These are phyloP conservation scores for Cryptocheilus praepositus DNA, from an alignment of 2,888 invertebrate species.

Conservation along the genomic window DNA sequence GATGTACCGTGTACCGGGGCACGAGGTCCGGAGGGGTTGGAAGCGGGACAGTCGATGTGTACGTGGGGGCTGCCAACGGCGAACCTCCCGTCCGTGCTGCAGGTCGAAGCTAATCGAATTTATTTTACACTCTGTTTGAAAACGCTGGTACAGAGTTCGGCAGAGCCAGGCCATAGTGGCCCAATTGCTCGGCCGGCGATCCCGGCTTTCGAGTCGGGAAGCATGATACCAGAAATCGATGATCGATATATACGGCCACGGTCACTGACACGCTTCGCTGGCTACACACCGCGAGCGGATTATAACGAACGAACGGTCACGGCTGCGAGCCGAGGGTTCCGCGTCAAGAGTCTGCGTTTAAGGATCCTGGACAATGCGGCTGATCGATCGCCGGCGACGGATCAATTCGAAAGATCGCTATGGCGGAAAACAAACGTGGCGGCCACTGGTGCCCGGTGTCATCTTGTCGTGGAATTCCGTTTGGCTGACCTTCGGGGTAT, in stretches of 20 bases:
- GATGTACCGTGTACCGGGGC: conserved; percentile 43
- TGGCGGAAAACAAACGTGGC: too few relatives aligned
- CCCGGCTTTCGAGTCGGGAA: conserved; percentile 4
- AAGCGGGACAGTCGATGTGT: too few relatives aligned
- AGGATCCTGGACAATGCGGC: not conserved
- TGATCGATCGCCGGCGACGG: conserved; percentile 2
- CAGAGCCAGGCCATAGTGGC: conserved; percentile 5
- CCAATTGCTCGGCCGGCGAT: conserved; percentile 12
- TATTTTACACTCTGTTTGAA: conserved; percentile 57
- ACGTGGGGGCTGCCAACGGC: too few relatives aligned
- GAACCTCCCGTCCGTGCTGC: not conserved
- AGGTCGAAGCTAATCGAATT: conserved; percentile 52
- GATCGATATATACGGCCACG: conserved; percentile 15
- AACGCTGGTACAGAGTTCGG: conserved; percentile 41
- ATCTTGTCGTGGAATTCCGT: too few relatives aligned
- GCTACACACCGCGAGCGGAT: conserved; percentile 39
- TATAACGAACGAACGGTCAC: conserved; percentile 46
- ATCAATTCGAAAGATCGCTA: too few relatives aligned
- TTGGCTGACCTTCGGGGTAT: too few relatives aligned
- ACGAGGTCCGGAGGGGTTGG: too few relatives aligned
- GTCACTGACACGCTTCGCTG: conserved; percentile 23
- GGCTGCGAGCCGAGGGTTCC: conserved; percentile 26
- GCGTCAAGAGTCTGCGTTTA: conserved; percentile 29
- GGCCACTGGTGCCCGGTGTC: too few relatives aligned
- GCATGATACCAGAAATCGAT: conserved; percentile 35